Evolutionary conservation across 2,113 vertebrate genomes (phyloP), one percentile per base, ranked within the genome.

Genomic region (Mystacornis crossleyi): DNA sequence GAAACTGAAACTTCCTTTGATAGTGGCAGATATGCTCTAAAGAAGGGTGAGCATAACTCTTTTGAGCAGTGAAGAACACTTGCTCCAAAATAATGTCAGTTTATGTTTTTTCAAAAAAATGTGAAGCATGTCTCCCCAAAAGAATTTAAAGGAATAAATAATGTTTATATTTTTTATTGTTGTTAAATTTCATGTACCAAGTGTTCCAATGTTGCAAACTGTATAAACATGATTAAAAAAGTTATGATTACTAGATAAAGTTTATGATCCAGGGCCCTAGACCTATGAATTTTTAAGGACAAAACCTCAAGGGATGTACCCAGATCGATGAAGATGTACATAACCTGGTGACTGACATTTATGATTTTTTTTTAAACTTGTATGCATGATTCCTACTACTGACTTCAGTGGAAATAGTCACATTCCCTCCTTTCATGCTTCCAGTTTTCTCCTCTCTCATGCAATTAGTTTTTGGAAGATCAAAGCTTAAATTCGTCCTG

Each of bases 401-500:
- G 61, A 92, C 82, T 96, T 96, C 96, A 92, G 60, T 94, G 48
- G 25, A 89, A 93, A 78, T 54, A 96, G 85, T 96, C 75, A 81
- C 51, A 86, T 86, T 86, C 51, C 51, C 10, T 67, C 47, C 55
- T 86, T 97, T 95, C 94, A 96, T 78, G 85, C 77, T 90, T 83
- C 89, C 88, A 31, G 21, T 51, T 95, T 90, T 95, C 58, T 95
- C 21, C 40, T 36, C n/a, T 93, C 74, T 81, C 67, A 43, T 62
- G 71, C 74, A 92, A 82, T 94, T 92, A 95, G 65, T 87, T 86
- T 94, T 90, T 86, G 67, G 43, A 84, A 96, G 96, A 96, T 96
- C 90, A 96, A 94, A 96, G 93, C 67, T 66, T 74, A 71, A 89
- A 83, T 71, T 92, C 48, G 0, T 64, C 80, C 51, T 84, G 64